Evolutionary conservation across 1,140 invertebrate species (phyloP), one percentile per base, ranked within the genome.

Genomic region (Drosophila athabasca): DNA sequence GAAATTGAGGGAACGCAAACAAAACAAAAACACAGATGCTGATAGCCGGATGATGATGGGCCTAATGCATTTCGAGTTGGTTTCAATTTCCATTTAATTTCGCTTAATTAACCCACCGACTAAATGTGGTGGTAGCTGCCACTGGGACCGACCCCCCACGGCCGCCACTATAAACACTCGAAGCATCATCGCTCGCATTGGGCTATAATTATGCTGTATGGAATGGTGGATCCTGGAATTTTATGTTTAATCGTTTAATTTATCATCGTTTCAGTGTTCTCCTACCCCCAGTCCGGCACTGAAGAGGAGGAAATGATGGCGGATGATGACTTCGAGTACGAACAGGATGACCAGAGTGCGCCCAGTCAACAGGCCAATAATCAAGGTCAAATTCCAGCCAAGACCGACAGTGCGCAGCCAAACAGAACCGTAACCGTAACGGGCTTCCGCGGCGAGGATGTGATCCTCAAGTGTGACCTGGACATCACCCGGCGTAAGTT

Each of bases 71-170:
- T 76, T 8, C 35, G 31, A 31, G 24, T 35, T 26, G 66, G 74
- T 85, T 85, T 73, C 68, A 43, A 81, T 84, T 85, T 87, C 82
- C 71, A 74, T 84, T 87, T 77, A 74, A 87, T 87, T 72, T 66
- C 60, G 7, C 31, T 51, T 55, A 61, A 83, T 83, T 83, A 76
- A 75, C 70, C 58, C 53, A 64, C 59, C 71, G 64, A 70, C 59
- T 55, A 84, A 69, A 67, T 74, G 82, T 61, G 72, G 50, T 79
- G 70, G 61, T 41, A 52, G 59, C 43, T 44, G 41, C 41, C 51
- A 74, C 60, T 39, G 24, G 24, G 24, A 26, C 3, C 35, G 35
- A 39, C 70, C 59, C 60, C 70, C 61, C 44, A 39, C 9, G 15
- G 43, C 13, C 5, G 9, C 41, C 17, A 51, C 41, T 72, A 65